phyloP scores from a whole-genome alignment of 2,888 invertebrate species.

The Archips crataeganus region DNA sequence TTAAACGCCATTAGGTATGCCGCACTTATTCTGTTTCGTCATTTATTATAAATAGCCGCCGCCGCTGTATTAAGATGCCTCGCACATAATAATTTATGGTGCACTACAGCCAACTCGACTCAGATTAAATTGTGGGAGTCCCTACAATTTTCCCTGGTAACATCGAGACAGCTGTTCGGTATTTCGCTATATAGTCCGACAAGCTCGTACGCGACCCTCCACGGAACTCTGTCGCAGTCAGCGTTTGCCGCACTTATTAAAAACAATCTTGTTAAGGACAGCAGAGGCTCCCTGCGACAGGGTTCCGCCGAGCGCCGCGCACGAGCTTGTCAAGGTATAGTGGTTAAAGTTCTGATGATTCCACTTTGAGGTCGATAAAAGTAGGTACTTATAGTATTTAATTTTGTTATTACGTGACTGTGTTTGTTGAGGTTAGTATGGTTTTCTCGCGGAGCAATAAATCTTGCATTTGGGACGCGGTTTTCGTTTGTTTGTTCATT shows the following conservation, averaged over 20 bases:
- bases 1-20: slow-evolving; percentile 72
- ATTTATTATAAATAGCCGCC: slow-evolving; percentile 77
- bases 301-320: too few species aligned
- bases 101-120: slow-evolving; percentile 59
- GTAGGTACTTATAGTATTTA: not conserved
- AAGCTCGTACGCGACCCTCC: too few species aligned
- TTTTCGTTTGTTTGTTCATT: slow-evolving; percentile 40
- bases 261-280: too few species aligned
- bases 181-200: too few species aligned
- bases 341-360: slow-evolving; percentile 51
- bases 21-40: slow-evolving; percentile 77
- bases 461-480: slow-evolving; percentile 40
- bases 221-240: too few species aligned
- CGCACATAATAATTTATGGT: slow-evolving; percentile 74
- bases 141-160: slow-evolving; percentile 55
- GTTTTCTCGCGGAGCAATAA: slow-evolving; percentile 33
- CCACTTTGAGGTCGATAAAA: slow-evolving; percentile 47
- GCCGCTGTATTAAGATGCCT: slow-evolving; percentile 80
- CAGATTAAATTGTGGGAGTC: slow-evolving; percentile 70
- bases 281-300: too few species aligned
- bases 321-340: too few species aligned
- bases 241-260: too few species aligned
- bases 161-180: slow-evolving; percentile 52
- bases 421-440: slow-evolving; percentile 33
- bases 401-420: slow-evolving; percentile 47